Conservation (phyloP, 2,888 invertebrate genomes). For the Drosophila multiciliata region DNA sequence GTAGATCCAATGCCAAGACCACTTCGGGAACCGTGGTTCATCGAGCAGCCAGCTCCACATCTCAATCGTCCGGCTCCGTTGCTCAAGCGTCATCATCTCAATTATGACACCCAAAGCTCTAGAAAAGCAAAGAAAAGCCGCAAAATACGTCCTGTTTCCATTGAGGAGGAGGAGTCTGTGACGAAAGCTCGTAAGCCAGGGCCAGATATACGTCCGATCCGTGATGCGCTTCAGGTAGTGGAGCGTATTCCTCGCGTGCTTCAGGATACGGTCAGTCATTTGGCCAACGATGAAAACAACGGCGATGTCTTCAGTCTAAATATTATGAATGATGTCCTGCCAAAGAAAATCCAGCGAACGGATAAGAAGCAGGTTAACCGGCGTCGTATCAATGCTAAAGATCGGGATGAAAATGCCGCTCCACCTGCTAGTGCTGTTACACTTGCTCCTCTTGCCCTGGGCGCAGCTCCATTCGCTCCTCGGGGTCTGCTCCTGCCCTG, state of each 20-base stretch:
- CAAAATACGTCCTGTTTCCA: constrained; percentile 16
- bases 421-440: constrained; percentile 27
- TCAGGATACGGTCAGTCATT: constrained; percentile 66
- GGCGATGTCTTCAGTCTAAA: constrained; percentile 68
- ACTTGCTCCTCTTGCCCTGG: constrained; percentile 29
- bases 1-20: not conserved
- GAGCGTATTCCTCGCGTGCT: constrained; percentile 69
- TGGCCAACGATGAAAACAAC: constrained; percentile 55
- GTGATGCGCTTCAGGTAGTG: constrained; percentile 68
- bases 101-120: constrained; percentile 2
- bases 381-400: constrained; percentile 28
- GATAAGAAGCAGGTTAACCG: constrained; percentile 20
- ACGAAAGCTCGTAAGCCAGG: constrained; percentile 1
- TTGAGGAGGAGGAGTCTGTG: constrained; percentile 34
- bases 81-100: constrained; percentile 26
- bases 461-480: constrained; percentile 21
- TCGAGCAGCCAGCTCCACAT: constrained; percentile 50
- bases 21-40: constrained; percentile 61
- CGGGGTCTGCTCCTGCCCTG: constrained; percentile 59
- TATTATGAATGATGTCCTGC: constrained; percentile 60
- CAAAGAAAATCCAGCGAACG: constrained; percentile 37
- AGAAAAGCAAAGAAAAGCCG: constrained; percentile 42
- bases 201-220: constrained; percentile 61
- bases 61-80: constrained; percentile 66
- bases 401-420: constrained; percentile 5